Conservation (phyloP, 2,888 invertebrate species). For the Eupithecia subfuscata region DNA sequence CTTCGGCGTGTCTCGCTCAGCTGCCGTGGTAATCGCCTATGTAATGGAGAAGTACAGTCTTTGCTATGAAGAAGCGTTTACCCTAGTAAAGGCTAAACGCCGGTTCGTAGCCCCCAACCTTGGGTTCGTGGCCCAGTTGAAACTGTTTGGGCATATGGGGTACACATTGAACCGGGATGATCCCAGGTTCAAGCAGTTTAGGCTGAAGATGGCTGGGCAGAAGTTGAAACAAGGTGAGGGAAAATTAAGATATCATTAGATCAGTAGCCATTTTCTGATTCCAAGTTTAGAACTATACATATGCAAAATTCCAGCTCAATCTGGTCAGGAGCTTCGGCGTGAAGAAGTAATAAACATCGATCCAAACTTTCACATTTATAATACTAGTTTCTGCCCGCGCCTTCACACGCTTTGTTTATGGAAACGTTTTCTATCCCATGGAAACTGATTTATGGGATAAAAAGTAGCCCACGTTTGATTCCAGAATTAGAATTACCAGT, state of each 20-base stretch:
- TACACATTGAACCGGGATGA: constrained; percentile 87
- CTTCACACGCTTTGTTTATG: no score
- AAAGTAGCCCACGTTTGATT: no score
- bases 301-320: no score
- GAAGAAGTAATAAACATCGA: no score
- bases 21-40: constrained; percentile 93
- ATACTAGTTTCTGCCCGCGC: no score
- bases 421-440: no score
- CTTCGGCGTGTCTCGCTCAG: constrained; percentile 95
- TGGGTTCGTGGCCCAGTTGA: constrained; percentile 91
- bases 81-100: constrained; percentile 87
- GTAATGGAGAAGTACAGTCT: constrained; percentile 93
- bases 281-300: no score
- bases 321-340: no score
- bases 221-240: constrained; percentile 88
- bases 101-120: constrained; percentile 90
- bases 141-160: constrained; percentile 91
- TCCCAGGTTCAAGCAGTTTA: constrained; percentile 89
- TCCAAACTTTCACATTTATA: background rate
- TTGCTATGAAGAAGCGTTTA: constrained; percentile 88
- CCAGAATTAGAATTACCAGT: no score
- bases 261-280: no score
- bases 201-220: constrained; percentile 91
- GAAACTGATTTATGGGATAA: no score
- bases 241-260: no score